Conservation (phyloP, 2,797 vertebrate species). For the Lophius americanus region DNA sequence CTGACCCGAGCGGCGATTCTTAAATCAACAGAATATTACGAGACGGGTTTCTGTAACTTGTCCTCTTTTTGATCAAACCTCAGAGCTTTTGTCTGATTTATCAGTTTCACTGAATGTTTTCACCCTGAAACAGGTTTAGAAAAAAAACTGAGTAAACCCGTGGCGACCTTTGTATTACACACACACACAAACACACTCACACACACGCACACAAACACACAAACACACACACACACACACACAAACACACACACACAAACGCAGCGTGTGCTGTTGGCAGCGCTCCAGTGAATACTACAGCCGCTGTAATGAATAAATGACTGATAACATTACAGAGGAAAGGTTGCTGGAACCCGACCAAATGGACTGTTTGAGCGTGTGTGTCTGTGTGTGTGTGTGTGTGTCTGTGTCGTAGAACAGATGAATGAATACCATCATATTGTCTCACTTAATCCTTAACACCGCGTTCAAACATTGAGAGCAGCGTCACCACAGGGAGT, state of each 20-base stretch:
- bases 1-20: no score
- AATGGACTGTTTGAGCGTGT: constrained; percentile 21
- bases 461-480: no score
- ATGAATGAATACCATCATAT: no score
- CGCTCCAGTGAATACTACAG: constrained; percentile 77
- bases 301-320: constrained; percentile 67
- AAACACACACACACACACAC: constrained; percentile 27
- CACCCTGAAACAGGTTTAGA: no score
- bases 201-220: constrained; percentile 19
- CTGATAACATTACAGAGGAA: constrained; percentile 68
- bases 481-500: no score
- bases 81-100: no score
- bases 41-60: no score
- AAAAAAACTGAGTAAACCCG: no score
- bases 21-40: no score
- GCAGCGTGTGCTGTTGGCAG: constrained; percentile 62
- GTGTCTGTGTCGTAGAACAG: constrained; percentile 6
- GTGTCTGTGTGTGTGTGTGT: constrained; percentile 18
- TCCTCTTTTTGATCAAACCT: no score
- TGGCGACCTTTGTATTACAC: constrained; percentile 1
- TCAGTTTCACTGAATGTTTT: no score
- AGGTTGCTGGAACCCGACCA: constrained; percentile 47
- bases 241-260: constrained; percentile 21
- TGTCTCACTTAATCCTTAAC: no score
- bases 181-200: constrained; percentile 23